A percentile compares a stretch with the other conserved stretches of the same genome.
Evolutionary conservation across 1,140 invertebrate species (phyloP).

Genomic region (Procambarus virginalis): DNA sequence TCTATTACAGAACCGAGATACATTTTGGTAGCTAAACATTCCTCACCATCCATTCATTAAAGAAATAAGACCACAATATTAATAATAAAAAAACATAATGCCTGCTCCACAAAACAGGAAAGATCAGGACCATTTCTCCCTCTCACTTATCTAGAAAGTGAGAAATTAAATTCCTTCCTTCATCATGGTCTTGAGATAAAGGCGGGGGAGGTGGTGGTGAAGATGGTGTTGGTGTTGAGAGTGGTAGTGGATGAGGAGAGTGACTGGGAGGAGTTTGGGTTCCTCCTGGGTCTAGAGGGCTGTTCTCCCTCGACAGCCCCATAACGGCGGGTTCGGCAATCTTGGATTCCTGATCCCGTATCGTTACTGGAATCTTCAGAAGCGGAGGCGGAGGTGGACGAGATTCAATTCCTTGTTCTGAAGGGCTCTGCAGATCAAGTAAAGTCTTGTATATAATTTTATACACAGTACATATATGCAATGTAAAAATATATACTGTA

Average conservation of each 20-base stretch:
- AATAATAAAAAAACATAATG: slow-evolving; percentile 23
- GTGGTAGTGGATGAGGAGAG: neutral
- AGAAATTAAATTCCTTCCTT: slow-evolving; percentile 37
- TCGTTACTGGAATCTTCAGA: slow-evolving; percentile 46
- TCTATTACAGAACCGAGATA: slow-evolving; percentile 7
- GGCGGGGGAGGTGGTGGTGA: neutral
- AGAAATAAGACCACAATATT: neutral
- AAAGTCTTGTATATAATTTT: no score
- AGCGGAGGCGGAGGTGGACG: slow-evolving; percentile 42
- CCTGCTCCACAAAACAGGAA: neutral
- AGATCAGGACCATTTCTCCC: neutral
- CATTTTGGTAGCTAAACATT: neutral
- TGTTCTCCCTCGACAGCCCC: neutral
- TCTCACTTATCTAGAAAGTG: slow-evolving; percentile 45
- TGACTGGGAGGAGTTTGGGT: neutral
- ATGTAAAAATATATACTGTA: no score
- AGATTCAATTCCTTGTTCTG: slow-evolving; percentile 25
- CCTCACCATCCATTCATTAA: neutral
- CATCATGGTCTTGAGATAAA: slow-evolving; percentile 20
- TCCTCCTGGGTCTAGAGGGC: slow-evolving; percentile 34
- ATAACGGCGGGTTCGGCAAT: neutral
- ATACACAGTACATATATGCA: no score
- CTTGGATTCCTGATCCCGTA: slow-evolving; percentile 8
- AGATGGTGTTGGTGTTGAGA: neutral
- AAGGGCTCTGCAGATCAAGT: slow-evolving; percentile 17